Base-by-base conservation (phyloP, 2,797 vertebrate genomes). In the Eutrigla gurnardus region DNA sequence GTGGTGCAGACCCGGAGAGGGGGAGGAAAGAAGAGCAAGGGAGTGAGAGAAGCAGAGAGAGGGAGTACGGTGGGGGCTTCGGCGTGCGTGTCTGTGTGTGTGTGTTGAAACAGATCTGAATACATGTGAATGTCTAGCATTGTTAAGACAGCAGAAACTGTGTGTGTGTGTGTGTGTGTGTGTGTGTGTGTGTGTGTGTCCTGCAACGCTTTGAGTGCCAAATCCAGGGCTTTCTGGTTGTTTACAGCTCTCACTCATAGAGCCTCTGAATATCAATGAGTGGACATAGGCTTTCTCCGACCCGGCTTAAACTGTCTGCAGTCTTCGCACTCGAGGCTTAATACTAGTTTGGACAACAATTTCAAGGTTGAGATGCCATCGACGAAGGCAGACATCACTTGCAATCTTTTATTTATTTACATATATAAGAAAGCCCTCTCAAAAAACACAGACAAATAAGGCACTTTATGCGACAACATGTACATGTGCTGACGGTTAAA, bases 261-360 rank as follows among this genome's bases (percentile, higher is more conserved):
- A 90, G 73, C 70, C 75, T 86, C 72, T 70, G 89, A 91, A 91
- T 91, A 90, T 87, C 86, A 93, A 92, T 88, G 86, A 91, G 81
- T 77, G 78, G 73, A 86, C 79, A 75, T 18, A 36, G 57, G 47
- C 33, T 83, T 73, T 76, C 66, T 82, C 61, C 63, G 79, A 32
- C 61, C 72, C 53, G 54, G 68, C 74, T 78, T 71, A 36, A 78
- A 76, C 45, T 13, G 66, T 84, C 70, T 79, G 75, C 50, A 36
- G 61, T 32, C 60, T 70, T 54, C 18, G 66, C 55, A 73, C 42
- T 66, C 37, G 58, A 64, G 32, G 25, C 68, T 61, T 46, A 46
- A 71, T 53, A 57, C 72, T 49, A 61, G 25, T 78, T 84, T 36
- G 46, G 64, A 55, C 49, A 50, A 64, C 50, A 71, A 74, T 85